Conservation (phyloP, 2,113 vertebrate species). For the Oncorhynchus tshawytscha region DNA sequence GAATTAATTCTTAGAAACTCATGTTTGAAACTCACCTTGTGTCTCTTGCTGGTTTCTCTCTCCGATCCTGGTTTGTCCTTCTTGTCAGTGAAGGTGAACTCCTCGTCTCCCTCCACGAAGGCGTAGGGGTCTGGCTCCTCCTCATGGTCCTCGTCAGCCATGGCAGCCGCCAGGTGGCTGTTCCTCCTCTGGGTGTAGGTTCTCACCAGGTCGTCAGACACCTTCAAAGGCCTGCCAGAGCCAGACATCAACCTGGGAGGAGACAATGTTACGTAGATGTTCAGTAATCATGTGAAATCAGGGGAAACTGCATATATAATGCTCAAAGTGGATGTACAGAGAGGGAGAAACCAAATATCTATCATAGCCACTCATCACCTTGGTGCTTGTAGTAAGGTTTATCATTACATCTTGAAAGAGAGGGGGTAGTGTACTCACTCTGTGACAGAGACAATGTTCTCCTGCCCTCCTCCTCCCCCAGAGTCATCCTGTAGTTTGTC, state of each 20-base stretch:
- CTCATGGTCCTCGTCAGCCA: slow-evolving; percentile 79
- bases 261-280: background rate
- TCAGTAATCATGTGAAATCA: too few species aligned
- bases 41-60: slow-evolving; percentile 86
- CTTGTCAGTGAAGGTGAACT: slow-evolving; percentile 90
- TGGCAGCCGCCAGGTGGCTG: slow-evolving; percentile 80
- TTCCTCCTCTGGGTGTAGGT: slow-evolving; percentile 90
- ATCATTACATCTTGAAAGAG: too few species aligned
- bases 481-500: slow-evolving; percentile 88
- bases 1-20: background rate
- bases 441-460: slow-evolving; percentile 82
- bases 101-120: slow-evolving; percentile 92
- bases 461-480: slow-evolving; percentile 70
- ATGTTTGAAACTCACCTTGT: slow-evolving; percentile 79
- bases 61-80: slow-evolving; percentile 87
- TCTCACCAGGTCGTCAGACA: slow-evolving; percentile 91
- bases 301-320: background rate
- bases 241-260: slow-evolving; percentile 85
- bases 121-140: slow-evolving; percentile 90
- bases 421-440: slow-evolving; percentile 78
- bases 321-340: background rate
- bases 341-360: background rate
- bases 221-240: slow-evolving; percentile 84
- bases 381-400: too few species aligned
- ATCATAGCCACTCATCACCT: too few species aligned